These are phyloP conservation scores for Riptortus pedestris DNA, from an alignment of 1,140 invertebrate species.

Conservation along the genomic window DNA sequence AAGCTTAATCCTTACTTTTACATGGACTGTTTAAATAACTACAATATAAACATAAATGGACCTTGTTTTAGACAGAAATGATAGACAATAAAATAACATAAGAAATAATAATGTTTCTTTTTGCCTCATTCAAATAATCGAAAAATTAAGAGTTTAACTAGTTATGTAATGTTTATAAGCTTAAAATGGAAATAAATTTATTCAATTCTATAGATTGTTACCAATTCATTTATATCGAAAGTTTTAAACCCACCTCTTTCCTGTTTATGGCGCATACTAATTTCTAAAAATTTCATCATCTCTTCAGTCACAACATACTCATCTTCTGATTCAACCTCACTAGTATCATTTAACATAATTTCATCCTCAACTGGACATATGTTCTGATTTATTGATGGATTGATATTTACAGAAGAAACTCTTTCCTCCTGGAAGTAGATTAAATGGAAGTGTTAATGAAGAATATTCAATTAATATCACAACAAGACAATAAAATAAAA, in stretches of 20 bases:
- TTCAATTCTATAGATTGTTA: no score
- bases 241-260: slow-evolving; percentile 1
- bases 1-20: no score
- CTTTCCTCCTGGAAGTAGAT: neutral
- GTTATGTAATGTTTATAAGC: no score
- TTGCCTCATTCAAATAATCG: no score
- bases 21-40: no score
- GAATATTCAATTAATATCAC: neutral
- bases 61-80: no score
- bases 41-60: no score
- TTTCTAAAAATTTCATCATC: slow-evolving; percentile 21
- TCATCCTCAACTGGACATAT: neutral
- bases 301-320: slow-evolving; percentile 21
- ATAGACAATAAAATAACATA: no score
- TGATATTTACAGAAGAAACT: neutral
- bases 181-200: no score
- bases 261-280: slow-evolving; percentile 19
- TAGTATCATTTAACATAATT: neutral
- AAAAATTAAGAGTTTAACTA: no score
- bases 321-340: slow-evolving; percentile 10
- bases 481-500: neutral
- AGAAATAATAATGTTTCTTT: no score
- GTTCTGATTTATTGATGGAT: neutral
- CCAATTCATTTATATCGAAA: no score
- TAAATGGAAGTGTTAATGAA: neutral